A percentile compares a stretch with the other conserved stretches of the same genome.
phyloP scores from a whole-genome alignment of 2,888 invertebrate species.

The Nasonia oneida region DNA sequence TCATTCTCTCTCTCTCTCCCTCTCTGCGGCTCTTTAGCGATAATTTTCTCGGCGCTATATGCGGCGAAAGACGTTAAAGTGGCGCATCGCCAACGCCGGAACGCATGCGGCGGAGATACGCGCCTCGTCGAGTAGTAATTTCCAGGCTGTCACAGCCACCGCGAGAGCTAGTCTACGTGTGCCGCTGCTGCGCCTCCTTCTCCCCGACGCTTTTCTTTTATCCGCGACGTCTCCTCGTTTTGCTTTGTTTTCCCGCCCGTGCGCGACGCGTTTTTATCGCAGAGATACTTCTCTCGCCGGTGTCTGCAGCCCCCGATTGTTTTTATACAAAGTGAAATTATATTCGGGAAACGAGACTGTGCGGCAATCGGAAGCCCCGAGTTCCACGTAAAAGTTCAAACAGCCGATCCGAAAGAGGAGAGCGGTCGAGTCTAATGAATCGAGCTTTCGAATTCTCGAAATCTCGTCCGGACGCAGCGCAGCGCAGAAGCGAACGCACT shows the following conservation, averaged over 20 bases:
- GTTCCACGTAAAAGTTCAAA: conserved; percentile 56
- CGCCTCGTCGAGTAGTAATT: conserved; percentile 74
- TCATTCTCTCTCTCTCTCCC: conserved; percentile 30
- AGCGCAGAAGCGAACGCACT: conserved; percentile 70
- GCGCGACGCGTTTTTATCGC: too few relatives aligned
- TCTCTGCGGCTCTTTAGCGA: conserved; percentile 25
- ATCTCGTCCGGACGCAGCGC: conserved; percentile 15
- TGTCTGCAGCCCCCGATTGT: not conserved
- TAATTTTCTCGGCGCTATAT: conserved; percentile 51
- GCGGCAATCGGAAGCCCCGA: not conserved
- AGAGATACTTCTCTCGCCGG: too few relatives aligned
- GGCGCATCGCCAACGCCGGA: conserved; percentile 50
- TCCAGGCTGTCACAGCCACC: conserved; percentile 74
- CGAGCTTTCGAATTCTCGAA: conserved; percentile 55
- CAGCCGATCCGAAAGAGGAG: conserved; percentile 21
- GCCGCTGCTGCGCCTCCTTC: not conserved
- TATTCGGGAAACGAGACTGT: not conserved
- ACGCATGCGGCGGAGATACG: conserved; percentile 62
- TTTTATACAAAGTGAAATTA: not conserved
- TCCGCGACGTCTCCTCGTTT: conserved; percentile 16
- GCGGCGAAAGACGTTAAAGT: conserved; percentile 49
- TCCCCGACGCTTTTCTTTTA: conserved; percentile 1
- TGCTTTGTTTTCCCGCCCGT: not conserved
- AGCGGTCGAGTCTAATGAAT: conserved; percentile 21
- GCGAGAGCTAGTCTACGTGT: not conserved